Base-by-base conservation (phyloP, 1,140 invertebrate genomes). In the Glossosoma conforme region DNA sequence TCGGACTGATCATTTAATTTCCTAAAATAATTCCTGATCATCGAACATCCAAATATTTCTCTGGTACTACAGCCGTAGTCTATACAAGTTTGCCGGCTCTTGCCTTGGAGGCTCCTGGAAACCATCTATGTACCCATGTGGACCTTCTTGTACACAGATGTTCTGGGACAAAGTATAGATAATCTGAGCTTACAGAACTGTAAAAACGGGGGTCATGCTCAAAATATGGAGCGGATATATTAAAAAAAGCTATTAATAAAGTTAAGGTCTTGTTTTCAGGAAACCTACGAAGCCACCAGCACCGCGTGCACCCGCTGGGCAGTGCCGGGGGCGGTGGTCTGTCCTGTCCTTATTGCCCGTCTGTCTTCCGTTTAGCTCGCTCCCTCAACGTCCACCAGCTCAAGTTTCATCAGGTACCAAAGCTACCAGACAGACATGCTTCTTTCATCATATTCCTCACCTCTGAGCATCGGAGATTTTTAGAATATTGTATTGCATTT, bases 401-500 rank as follows among this genome's bases (percentile, higher is more conserved):
- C 2, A 48, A 48, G 19, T 30, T 18, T 48, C 46, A 48, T 21
- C 6, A 18, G 46, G 46, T 48, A 36, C 9, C 11, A 1, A 5
- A 2, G 17, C 18, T 4, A 17, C 24, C 5, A 42, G 14, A 24
- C 36, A 14, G 17, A 14, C 17, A 4, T 8, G 1, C 11, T 18
- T 3, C 17, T 18, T 37, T 10, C n/a, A 6, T n/a, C 11, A 11
- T 15, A 17, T 37, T 37, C 20, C 11, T 18, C 1, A 20, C 2
- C 36, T 5, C 17, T 18, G 20, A 37, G 20, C 11, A 42, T 2
- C 3, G 18, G 17, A 24, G n/a, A 42, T 11, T 10, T 11, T 2
- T 15, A 13, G 21, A 42, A 42, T 25, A 42, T 42, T 42, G 24
- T 42, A 42, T 25, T 25, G 40, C 40, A 10, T 17, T 42, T 5